Evolutionary conservation across 2,797 vertebrate genomes (phyloP).

Genomic region (Argentina silus): DNA sequence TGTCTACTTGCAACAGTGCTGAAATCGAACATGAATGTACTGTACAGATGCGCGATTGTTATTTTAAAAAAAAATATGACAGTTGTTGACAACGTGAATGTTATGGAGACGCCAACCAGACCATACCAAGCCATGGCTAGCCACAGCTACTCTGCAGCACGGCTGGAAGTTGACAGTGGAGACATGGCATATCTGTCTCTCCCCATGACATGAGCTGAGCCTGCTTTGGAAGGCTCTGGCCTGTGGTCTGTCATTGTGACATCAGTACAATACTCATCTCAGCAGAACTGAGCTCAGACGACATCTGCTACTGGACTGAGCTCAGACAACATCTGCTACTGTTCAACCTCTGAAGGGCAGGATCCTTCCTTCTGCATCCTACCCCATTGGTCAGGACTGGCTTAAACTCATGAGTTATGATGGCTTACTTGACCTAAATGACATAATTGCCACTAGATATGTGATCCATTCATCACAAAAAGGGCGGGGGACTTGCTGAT

Average conservation of each 20-base stretch:
- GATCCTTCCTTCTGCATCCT: constrained; percentile 23
- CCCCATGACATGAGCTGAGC: constrained; percentile 54
- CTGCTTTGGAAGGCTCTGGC: no score
- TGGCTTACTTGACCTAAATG: neutral
- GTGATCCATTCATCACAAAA: constrained; percentile 16
- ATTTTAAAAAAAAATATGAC: no score
- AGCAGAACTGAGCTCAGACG: neutral
- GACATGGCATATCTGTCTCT: neutral
- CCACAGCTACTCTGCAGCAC: no score
- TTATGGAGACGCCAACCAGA: no score
- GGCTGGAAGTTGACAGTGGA: no score
- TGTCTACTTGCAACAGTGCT: no score
- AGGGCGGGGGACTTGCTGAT: constrained; percentile 15
- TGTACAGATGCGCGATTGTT: no score
- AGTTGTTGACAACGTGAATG: no score
- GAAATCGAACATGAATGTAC: no score
- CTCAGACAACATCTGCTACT: constrained; percentile 7
- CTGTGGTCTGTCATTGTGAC: constrained; percentile 21
- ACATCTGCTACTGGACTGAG: neutral
- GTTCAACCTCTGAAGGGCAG: constrained; percentile 29
- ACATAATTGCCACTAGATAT: neutral
- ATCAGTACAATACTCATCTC: neutral
- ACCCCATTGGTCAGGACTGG: neutral
- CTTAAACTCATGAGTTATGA: neutral
- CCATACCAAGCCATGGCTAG: no score